These are phyloP conservation scores for Apomyelois bistriatella DNA, from an alignment of 2,888 invertebrate species.

Conservation along the genomic window DNA sequence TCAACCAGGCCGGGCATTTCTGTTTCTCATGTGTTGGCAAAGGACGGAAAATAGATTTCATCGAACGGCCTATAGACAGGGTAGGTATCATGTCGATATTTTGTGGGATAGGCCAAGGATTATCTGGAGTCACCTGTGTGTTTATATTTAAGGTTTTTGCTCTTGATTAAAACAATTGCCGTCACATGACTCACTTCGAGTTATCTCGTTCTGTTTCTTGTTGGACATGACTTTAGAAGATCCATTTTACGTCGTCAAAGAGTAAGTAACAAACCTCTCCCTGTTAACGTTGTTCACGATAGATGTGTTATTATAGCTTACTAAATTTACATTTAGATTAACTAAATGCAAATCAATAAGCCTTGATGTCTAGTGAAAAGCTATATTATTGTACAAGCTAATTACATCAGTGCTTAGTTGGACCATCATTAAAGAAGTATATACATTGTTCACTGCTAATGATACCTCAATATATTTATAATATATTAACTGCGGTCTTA, in stretches of 20 bases:
- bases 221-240: conserved; percentile 98
- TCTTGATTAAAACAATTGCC: conserved; percentile 25
- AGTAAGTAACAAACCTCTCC: conserved; percentile 84
- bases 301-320: background rate
- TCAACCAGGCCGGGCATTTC: conserved; percentile 37
- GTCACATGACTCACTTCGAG: conserved; percentile 57
- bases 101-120: conserved; percentile 67
- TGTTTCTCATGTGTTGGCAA: conserved; percentile 52
- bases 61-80: conserved; percentile 53
- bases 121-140: conserved; percentile 40
- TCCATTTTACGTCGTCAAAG: conserved; percentile 99
- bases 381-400: too few relatives aligned
- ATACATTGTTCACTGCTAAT: too few relatives aligned
- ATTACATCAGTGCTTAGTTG: too few relatives aligned
- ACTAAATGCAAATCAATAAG: background rate
- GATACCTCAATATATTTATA: too few relatives aligned
- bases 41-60: conserved; percentile 59
- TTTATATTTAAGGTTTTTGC: conserved; percentile 35
- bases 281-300: background rate
- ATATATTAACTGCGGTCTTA: too few relatives aligned
- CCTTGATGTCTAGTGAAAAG: too few relatives aligned
- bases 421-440: too few relatives aligned
- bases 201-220: conserved; percentile 47
- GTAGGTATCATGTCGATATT: conserved; percentile 70
- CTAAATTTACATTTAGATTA: background rate